These are phyloP conservation scores for Dysmachus trigonus DNA, from an alignment of 2,888 invertebrate genomes.

Conservation along the genomic window DNA sequence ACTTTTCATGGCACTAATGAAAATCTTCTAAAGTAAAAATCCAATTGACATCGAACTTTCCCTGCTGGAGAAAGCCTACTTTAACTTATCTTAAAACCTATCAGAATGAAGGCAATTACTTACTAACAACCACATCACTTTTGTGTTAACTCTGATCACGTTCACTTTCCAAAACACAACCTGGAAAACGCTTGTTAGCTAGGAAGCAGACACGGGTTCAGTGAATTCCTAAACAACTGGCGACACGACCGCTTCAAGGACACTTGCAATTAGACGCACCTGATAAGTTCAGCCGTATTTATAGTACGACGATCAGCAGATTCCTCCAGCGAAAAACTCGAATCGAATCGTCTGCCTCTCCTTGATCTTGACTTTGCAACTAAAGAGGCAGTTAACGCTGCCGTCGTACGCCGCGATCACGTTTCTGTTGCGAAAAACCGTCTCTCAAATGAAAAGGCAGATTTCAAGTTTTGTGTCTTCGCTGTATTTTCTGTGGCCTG, in stretches of 20 bases:
- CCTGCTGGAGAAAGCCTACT: neutral
- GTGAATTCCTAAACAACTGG: neutral
- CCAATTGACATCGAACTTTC: neutral
- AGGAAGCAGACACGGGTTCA: neutral
- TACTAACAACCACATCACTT: neutral
- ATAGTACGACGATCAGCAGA: neutral
- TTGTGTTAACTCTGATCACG: neutral
- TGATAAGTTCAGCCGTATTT: neutral
- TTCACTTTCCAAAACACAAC: neutral
- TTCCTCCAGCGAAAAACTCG: neutral
- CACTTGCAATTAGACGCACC: neutral
- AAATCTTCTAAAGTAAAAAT: neutral
- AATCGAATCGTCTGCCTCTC: conserved; percentile 39
- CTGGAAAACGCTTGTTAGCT: neutral
- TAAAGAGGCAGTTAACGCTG: neutral
- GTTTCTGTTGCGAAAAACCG: neutral
- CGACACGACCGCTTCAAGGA: neutral
- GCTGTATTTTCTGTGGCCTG: neutral
- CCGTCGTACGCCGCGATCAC: neutral
- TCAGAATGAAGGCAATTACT: neutral
- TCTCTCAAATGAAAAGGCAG: conserved; percentile 44
- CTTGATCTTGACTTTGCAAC: conserved; percentile 44
- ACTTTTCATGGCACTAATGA: neutral
- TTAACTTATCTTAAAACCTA: neutral
- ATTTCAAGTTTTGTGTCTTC: conserved; percentile 36